phyloP scores from a whole-genome alignment of 2,888 invertebrate genomes.

The Oscheius sp. region DNA sequence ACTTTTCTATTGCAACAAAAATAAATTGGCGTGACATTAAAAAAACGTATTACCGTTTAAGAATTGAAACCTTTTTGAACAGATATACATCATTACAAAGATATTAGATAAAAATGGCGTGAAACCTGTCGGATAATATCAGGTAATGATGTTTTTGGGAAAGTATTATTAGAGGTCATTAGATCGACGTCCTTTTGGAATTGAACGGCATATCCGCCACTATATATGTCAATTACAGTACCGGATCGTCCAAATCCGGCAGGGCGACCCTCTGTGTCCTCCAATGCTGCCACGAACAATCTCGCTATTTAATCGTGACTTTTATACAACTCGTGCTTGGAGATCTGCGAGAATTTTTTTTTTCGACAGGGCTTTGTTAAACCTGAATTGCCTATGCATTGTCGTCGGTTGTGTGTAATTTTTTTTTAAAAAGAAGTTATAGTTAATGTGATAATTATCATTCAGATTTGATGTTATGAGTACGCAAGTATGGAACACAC shows the following conservation, averaged over 20 bases:
- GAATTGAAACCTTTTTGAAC: too few species aligned
- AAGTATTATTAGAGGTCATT: not conserved
- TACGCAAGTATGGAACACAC: constrained; percentile 17
- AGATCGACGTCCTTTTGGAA: constrained; percentile 11
- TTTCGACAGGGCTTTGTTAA: not conserved
- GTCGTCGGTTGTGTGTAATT: not conserved
- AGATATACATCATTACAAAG: too few species aligned
- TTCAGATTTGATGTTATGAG: constrained; percentile 15
- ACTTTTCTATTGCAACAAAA: too few species aligned
- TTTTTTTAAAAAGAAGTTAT: not conserved
- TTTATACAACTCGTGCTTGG: too few species aligned
- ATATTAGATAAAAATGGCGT: too few species aligned
- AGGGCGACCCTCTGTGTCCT: constrained; percentile 17
- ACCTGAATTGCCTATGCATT: too few species aligned
- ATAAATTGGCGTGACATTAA: too few species aligned
- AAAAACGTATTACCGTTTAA: too few species aligned
- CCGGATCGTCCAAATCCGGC: constrained; percentile 31
- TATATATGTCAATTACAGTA: constrained; percentile 27
- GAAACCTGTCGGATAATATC: not conserved
- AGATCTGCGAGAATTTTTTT: not conserved
- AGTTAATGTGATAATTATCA: not conserved
- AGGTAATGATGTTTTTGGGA: constrained; percentile 1
- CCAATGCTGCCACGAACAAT: constrained; percentile 5
- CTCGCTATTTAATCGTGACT: not conserved
- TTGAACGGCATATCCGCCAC: constrained; percentile 19